Evolutionary conservation across 1,140 invertebrate genomes (phyloP).

Genomic region (Campoletis sonorensis): DNA sequence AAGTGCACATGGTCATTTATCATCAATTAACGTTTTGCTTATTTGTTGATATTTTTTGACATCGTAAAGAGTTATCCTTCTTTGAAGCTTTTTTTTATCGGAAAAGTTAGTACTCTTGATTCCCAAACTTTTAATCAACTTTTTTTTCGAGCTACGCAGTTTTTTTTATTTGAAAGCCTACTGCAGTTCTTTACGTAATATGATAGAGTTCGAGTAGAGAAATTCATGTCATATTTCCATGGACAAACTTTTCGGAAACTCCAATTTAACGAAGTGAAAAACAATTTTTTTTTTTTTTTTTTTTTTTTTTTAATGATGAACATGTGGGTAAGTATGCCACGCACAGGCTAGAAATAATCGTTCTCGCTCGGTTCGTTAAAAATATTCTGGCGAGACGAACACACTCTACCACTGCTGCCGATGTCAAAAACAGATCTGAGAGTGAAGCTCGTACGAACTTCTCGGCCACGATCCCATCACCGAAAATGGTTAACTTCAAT

Average conservation of each 20-base stretch:
- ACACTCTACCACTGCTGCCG: constrained; percentile 6
- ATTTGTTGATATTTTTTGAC: too few species aligned
- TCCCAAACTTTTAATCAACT: too few species aligned
- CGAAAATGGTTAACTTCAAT: constrained; percentile 19
- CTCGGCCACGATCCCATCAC: neutral
- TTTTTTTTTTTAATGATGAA: constrained; percentile 4
- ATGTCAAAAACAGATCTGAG: constrained; percentile 17
- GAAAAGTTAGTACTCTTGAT: too few species aligned
- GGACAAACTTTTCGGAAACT: neutral
- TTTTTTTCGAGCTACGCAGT: too few species aligned
- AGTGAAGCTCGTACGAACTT: neutral
- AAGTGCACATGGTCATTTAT: neutral
- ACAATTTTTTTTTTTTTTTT: neutral
- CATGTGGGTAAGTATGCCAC: constrained; percentile 27
- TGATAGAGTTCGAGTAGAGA: too few species aligned
- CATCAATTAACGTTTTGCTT: neutral
- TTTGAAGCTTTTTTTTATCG: too few species aligned
- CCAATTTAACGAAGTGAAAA: neutral
- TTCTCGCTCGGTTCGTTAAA: constrained; percentile 18
- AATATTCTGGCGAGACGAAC: constrained; percentile 25
- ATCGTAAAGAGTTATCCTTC: neutral
- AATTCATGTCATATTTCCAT: neutral
- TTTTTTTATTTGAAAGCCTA: too few species aligned
- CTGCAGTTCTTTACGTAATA: too few species aligned
- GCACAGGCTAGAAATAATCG: constrained; percentile 27